phyloP scores from a whole-genome alignment of 2,888 invertebrate species.

The Endotricha flammealis region DNA sequence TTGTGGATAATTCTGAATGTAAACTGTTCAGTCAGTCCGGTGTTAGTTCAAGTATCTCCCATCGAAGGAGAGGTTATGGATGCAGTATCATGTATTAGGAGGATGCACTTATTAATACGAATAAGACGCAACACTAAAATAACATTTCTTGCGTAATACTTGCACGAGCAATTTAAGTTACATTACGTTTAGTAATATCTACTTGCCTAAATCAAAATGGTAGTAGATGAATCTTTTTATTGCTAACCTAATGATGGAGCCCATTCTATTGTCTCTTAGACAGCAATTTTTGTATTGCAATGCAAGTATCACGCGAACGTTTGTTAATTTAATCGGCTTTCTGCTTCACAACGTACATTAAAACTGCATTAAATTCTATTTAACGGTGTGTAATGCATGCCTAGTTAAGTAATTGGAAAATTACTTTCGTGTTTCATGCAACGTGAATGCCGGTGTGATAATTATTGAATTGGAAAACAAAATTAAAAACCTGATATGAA shows the following conservation, averaged over 20 bases:
- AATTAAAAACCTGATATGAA: too few relatives aligned
- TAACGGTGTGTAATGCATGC: slow-evolving; percentile 49
- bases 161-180: slow-evolving; percentile 27
- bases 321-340: slow-evolving; percentile 48
- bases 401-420: slow-evolving; percentile 58
- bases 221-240: slow-evolving; percentile 39
- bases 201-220: slow-evolving; percentile 44
- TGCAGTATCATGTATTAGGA: too few relatives aligned
- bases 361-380: slow-evolving; percentile 70
- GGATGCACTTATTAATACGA: too few relatives aligned
- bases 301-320: slow-evolving; percentile 42
- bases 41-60: too few relatives aligned
- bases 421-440: slow-evolving; percentile 43
- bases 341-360: slow-evolving; percentile 61
- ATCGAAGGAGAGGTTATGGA: too few relatives aligned
- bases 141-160: slow-evolving; percentile 28
- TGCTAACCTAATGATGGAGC: slow-evolving; percentile 35
- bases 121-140: too few relatives aligned
- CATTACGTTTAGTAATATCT: slow-evolving; percentile 31
- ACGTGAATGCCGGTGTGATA: slow-evolving; percentile 36
- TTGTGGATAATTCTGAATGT: too few relatives aligned
- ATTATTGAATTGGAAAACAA: slow-evolving; percentile 7
- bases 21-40: too few relatives aligned
- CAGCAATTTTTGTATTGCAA: slow-evolving; percentile 50
- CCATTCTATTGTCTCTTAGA: slow-evolving; percentile 48